phyloP scores from a whole-genome alignment of 2,888 invertebrate species.

The Leptinotarsa rubiginosa region DNA sequence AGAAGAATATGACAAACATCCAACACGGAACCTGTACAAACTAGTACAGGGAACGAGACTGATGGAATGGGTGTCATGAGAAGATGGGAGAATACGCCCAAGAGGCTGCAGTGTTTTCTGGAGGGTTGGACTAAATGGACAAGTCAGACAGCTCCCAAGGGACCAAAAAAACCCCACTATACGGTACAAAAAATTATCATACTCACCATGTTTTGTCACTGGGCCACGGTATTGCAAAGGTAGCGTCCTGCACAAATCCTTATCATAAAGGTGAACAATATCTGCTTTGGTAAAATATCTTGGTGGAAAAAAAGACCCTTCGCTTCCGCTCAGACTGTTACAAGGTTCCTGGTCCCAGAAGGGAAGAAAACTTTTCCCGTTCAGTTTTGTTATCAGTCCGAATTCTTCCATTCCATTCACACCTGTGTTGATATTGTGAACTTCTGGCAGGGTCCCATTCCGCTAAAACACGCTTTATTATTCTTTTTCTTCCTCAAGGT shows the following conservation, averaged over 20 bases:
- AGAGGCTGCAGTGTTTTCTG: too few relatives aligned
- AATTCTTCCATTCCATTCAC: conserved; percentile 81
- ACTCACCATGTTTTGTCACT: conserved; percentile 76
- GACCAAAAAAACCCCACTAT: too few relatives aligned
- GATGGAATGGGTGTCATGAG: too few relatives aligned
- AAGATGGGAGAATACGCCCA: too few relatives aligned
- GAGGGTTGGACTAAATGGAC: too few relatives aligned
- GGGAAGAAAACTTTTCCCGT: conserved; percentile 80
- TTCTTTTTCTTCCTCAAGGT: not conserved
- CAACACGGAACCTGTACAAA: too few relatives aligned
- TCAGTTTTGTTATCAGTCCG: conserved; percentile 80
- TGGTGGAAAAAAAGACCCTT: conserved; percentile 89
- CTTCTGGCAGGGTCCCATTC: conserved; percentile 84
- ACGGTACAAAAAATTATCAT: not conserved
- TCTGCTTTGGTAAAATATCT: conserved; percentile 76
- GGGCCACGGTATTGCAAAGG: conserved; percentile 79
- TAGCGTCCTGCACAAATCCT: conserved; percentile 85
- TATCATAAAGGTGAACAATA: conserved; percentile 83
- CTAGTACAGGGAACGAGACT: too few relatives aligned
- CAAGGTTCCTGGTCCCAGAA: conserved; percentile 83
- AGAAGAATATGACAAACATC: too few relatives aligned
- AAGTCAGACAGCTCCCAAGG: too few relatives aligned
- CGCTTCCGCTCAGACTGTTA: conserved; percentile 77
- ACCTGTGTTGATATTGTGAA: conserved; percentile 84
- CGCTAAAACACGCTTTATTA: conserved; percentile 69